Conservation (phyloP, 2,113 vertebrate genomes). For the Delphinus delphis region DNA sequence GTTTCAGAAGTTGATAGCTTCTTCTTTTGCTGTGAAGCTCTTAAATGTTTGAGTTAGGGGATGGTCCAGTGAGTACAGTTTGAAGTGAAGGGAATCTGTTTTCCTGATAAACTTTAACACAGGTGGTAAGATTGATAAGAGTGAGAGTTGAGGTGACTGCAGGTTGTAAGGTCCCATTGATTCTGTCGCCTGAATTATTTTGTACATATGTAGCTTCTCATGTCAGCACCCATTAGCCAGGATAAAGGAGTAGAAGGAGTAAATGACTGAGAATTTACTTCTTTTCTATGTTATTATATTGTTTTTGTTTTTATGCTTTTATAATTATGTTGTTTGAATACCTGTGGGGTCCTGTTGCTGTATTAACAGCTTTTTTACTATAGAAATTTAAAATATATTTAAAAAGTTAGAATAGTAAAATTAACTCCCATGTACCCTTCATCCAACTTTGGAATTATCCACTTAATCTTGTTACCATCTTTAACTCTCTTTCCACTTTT, state of each 20-base stretch:
- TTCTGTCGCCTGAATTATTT: neutral
- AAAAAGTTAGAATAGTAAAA: neutral
- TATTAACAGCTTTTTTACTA: neutral
- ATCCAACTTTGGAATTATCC: neutral
- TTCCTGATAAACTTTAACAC: neutral
- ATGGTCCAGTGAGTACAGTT: neutral
- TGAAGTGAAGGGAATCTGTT: neutral
- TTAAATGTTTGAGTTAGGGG: neutral
- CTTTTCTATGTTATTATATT: neutral
- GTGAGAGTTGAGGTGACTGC: neutral
- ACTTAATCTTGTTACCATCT: neutral
- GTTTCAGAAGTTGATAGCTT: neutral
- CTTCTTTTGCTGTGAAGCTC: neutral
- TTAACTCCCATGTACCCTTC: neutral
- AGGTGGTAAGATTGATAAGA: neutral
- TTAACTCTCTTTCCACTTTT: neutral
- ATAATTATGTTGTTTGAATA: neutral
- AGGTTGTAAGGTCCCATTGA: neutral
- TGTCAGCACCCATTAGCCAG: neutral
- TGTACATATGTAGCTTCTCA: neutral
- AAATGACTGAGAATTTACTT: neutral
- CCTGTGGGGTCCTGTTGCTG: neutral
- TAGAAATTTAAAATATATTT: neutral
- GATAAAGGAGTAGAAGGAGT: neutral
- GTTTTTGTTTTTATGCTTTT: slow-evolving; percentile 7